Evolutionary conservation across 2,888 invertebrate genomes (phyloP).

Genomic region (Ecdyonurus torrentis): DNA sequence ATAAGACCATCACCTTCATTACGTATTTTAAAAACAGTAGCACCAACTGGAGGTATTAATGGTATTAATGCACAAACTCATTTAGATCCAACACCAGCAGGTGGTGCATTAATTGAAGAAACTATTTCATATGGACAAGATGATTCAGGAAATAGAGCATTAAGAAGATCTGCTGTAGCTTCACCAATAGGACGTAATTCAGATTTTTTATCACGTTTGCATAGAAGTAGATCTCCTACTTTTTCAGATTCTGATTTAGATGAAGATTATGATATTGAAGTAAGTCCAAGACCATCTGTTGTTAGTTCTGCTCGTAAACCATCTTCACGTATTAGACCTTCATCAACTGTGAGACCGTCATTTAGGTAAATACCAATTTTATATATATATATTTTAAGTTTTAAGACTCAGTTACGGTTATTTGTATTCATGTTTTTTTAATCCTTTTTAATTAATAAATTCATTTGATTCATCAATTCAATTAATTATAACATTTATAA

Average conservation of each 20-base stretch:
- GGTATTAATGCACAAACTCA: slow-evolving; percentile 21
- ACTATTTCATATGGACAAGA: slow-evolving; percentile 21
- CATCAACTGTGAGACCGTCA: neutral
- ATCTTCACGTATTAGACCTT: neutral
- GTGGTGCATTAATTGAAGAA: slow-evolving; percentile 36
- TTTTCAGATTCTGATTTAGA: neutral
- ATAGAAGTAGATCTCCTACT: neutral
- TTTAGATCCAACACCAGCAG: slow-evolving; percentile 45
- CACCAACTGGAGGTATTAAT: slow-evolving; percentile 35
- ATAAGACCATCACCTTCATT: slow-evolving; percentile 37
- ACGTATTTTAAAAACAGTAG: slow-evolving; percentile 60
- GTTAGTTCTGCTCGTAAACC: neutral
- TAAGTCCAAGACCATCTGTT: neutral
- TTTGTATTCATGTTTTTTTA: too few relatives aligned
- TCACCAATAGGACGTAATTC: neutral
- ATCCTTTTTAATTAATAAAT: too few relatives aligned
- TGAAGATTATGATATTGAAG: neutral
- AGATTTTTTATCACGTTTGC: neutral
- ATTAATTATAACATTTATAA: too few relatives aligned
- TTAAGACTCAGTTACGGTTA: too few relatives aligned
- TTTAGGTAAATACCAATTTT: neutral
- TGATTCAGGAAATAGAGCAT: neutral
- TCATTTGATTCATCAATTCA: too few relatives aligned
- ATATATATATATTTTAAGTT: too few relatives aligned
- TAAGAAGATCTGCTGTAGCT: neutral